Evolutionary conservation across 2,888 invertebrate species (phyloP), one percentile per base, ranked within the genome.

Genomic region (Dynastes hyllus): DNA sequence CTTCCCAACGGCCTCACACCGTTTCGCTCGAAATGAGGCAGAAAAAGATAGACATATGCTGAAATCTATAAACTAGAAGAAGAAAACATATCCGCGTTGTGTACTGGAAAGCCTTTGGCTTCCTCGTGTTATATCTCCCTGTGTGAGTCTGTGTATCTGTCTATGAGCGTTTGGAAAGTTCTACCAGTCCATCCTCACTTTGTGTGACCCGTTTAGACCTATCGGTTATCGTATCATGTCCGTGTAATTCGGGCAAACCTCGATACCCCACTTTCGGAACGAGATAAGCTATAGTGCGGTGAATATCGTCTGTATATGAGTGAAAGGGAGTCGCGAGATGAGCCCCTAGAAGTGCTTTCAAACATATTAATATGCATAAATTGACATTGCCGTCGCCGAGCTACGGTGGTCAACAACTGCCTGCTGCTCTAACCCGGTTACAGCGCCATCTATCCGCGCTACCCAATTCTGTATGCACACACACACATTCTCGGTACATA

Each of bases 341-440:
- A 55, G n/a, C 73, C 58, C 32, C 40, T n/a, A 13, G 58, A 27
- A 61, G 73, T 58, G 58, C 73, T 73, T 40, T 78, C 63, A 78
- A 50, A 66, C 75, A 83, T 85, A 85, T 85, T 85, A 85, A 85
- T 85, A 85, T 85, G 85, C 84, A 85, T 85, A 85, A 85, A 85
- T 85, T 85, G 85, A 85, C 85, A 85, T 84, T 85, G 84, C 81
- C 80, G 58, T 53, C 58, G 53, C 16, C n/a, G 61, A 3, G 66
- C 63, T 11, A 13, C 63, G 50, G 58, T 70, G 69, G 77, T 75
- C 73, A 78, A 71, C 78, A 71, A 78, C 58, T 77, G 16, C 40
- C 22, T 40, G n/a, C 66, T 8, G 70, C 29, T 16, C 45, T 45
- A 22, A 67, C 67, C 67, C 40, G 22, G 45, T 37, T n/a, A 5